Evolutionary conservation across 92 coral and sea anemone genomes (phyloP).

Genomic region (Muricea muricata): DNA sequence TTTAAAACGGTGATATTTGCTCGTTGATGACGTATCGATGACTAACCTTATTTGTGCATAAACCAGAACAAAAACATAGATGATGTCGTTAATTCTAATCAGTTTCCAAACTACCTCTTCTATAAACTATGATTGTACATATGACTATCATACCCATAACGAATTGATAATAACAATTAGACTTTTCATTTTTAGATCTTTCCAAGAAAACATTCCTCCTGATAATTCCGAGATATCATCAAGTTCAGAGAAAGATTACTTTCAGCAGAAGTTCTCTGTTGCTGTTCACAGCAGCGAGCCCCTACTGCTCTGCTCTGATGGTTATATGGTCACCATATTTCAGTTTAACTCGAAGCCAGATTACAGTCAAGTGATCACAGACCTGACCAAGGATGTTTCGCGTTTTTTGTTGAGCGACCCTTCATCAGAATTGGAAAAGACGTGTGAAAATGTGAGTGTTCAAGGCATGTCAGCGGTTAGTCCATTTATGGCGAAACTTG

Average conservation of each 20-base stretch:
- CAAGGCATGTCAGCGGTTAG: background rate
- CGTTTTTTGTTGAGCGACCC: conserved; percentile 37
- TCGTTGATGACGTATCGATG: too few relatives aligned
- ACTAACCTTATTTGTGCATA: too few relatives aligned
- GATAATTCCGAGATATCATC: conserved; percentile 78
- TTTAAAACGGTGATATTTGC: too few relatives aligned
- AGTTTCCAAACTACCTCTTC: too few relatives aligned
- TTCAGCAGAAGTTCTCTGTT: conserved; percentile 86
- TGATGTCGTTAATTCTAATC: too few relatives aligned
- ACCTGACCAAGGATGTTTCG: conserved; percentile 75
- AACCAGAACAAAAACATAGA: too few relatives aligned
- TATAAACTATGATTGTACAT: too few relatives aligned
- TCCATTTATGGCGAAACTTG: background rate
- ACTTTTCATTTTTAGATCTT: conserved; percentile 27
- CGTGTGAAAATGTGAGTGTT: background rate
- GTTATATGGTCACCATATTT: conserved; percentile 86
- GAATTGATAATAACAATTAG: too few relatives aligned
- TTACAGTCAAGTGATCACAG: conserved; percentile 73
- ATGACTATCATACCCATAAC: too few relatives aligned
- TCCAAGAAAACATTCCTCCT: conserved; percentile 57
- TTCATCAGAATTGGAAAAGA: background rate
- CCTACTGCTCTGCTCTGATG: conserved; percentile 86
- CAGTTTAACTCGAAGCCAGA: conserved; percentile 82
- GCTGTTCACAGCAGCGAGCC: conserved; percentile 85
- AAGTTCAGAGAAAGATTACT: conserved; percentile 72